Base-by-base conservation (phyloP, 2,888 invertebrate genomes). In the Trilocha varians region DNA sequence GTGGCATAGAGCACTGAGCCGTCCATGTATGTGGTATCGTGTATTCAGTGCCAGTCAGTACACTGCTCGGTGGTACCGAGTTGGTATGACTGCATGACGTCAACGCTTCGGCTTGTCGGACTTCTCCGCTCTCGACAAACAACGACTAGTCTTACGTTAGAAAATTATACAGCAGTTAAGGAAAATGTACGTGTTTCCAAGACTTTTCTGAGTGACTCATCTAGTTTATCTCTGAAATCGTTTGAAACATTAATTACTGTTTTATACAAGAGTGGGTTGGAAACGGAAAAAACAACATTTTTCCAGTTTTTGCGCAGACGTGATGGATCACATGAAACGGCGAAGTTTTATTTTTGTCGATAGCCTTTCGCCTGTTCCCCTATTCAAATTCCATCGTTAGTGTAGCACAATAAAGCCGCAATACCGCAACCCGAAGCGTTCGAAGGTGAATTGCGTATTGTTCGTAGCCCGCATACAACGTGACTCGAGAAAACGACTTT, bases 371-470 rank as follows among this genome's bases (percentile, higher is more conserved):
- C 63, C 70, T 63, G 69, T 68, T 75, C 73, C 73, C 25, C 74
- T 77, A 74, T 73, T 65, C 63, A 63, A 72, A 72, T 69, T 74
- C 66, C 72, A 72, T 78, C 77, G 78, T 80, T 80, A 83, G 76
- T 78, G 75, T 70, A 82, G 78, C 80, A 85, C 84, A 84, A 83
- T 83, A 79, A 75, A 79, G 80, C 83, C 82, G 84, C 84, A 80
- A 82, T 75, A 83, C 84, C 84, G 83, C 84, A 84, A 85, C 80
- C 66, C 78, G 78, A 78, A 76, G 78, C 80, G 78, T 70, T 74
- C 78, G 84, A 80, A 84, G 83, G 83, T 83, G 84, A 84, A 85
- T 85, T 84, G 83, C 83, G 83, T 83, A 84, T 85, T 85, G 84
- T 85, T 84, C 70, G 74, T 65, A 65, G 71, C 80, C 76, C 82